These are phyloP conservation scores for Mellilla xanthometata DNA, from an alignment of 2,888 invertebrate genomes.

Conservation along the genomic window DNA sequence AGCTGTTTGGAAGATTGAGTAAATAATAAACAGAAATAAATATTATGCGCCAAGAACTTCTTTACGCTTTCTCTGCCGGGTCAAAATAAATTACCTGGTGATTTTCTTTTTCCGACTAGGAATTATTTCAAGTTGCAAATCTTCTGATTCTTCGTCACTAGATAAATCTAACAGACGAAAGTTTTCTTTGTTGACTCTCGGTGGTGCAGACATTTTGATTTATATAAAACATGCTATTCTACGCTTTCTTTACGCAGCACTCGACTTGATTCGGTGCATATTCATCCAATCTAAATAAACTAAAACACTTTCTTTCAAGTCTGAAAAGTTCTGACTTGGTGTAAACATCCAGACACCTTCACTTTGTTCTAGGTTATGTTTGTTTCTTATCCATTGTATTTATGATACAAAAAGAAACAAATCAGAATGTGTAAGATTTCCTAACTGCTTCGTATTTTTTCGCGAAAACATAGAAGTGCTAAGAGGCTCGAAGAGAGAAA, in stretches of 20 bases:
- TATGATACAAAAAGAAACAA: no score
- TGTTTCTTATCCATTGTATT: background rate
- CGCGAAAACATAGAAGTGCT: no score
- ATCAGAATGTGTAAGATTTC: no score
- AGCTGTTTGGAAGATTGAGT: no score
- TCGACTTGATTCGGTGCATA: background rate
- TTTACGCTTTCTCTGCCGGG: no score
- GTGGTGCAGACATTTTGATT: conserved; percentile 63
- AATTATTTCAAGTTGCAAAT: conserved; percentile 82
- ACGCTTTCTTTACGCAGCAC: background rate
- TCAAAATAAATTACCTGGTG: no score
- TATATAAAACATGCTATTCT: conserved; percentile 58
- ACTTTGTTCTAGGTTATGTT: conserved; percentile 7
- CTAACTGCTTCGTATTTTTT: no score
- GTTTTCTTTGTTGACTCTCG: conserved; percentile 83
- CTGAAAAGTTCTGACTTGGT: conserved; percentile 29
- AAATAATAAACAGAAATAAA: no score
- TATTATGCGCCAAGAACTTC: no score
- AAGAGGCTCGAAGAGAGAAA: no score
- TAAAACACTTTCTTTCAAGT: conserved; percentile 21
- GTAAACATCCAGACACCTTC: background rate
- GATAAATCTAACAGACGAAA: conserved; percentile 84
- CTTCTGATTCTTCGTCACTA: conserved; percentile 84
- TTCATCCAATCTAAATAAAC: background rate
- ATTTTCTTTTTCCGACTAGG: conserved; percentile 82